Evolutionary conservation across 2,888 invertebrate species (phyloP).

Genomic region (Bruchidius siliquastri): DNA sequence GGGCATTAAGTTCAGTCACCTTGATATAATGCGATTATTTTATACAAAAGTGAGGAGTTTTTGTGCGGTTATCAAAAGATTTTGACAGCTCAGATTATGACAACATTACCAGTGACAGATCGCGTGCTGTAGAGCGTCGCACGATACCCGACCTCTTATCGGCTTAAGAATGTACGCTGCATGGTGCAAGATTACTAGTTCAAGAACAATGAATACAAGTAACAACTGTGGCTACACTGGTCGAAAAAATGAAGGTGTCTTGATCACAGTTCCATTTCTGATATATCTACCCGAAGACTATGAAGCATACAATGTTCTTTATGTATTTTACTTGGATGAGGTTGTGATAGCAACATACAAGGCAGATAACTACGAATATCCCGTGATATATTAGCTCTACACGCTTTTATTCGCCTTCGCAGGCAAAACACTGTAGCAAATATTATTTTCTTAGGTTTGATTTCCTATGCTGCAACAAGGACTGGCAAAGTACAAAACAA

Average conservation of each 20-base stretch:
- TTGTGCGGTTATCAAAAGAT: neutral
- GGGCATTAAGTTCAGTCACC: neutral
- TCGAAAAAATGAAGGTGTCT: neutral
- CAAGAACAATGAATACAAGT: neutral
- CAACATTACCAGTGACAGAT: neutral
- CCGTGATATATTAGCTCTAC: too few species aligned
- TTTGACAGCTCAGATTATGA: neutral
- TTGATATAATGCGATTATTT: neutral
- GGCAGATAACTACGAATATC: too few species aligned
- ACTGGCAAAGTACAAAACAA: too few species aligned
- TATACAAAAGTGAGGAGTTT: neutral
- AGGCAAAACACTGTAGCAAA: too few species aligned
- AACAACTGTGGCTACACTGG: neutral
- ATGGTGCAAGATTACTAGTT: neutral
- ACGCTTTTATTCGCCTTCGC: too few species aligned
- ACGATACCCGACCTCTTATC: neutral
- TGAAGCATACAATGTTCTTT: too few species aligned
- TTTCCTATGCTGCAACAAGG: too few species aligned
- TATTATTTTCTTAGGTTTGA: too few species aligned
- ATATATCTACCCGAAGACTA: too few species aligned
- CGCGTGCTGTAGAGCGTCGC: neutral
- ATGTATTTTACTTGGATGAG: too few species aligned
- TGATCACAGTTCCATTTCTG: too few species aligned
- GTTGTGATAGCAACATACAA: too few species aligned
- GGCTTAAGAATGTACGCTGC: neutral